Evolutionary conservation across 2,113 vertebrate genomes (phyloP).

Genomic region (Hystrix cristata): DNA sequence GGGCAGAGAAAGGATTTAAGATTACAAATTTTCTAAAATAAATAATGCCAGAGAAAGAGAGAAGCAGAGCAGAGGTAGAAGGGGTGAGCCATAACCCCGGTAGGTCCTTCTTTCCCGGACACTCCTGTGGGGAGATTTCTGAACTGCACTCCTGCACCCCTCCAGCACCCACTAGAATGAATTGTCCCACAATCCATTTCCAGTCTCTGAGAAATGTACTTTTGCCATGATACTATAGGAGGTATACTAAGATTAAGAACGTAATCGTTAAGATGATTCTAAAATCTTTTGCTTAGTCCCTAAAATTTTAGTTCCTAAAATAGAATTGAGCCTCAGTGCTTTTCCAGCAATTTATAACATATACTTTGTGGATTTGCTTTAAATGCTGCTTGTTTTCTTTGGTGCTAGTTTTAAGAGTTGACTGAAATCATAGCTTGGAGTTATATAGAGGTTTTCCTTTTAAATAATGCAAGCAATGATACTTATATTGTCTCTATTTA

Average conservation of each 20-base stretch:
- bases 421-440: background rate
- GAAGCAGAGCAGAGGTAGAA: background rate
- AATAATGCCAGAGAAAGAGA: background rate
- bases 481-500: background rate
- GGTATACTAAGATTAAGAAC: background rate
- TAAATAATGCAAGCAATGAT: background rate
- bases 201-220: background rate
- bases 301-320: background rate
- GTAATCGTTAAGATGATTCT: background rate
- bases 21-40: background rate
- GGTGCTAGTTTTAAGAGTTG: background rate
- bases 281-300: background rate
- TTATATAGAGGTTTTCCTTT: background rate
- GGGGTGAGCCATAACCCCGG: background rate
- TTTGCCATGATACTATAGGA: background rate
- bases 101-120: background rate
- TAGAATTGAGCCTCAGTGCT: background rate
- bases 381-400: background rate
- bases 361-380: background rate
- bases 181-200: background rate
- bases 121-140: background rate
- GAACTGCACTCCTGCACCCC: fast-evolving
- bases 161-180: background rate
- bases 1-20: background rate
- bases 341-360: background rate